Conservation (phyloP, 2,797 vertebrate genomes). For the Sebastes steindachneri region DNA sequence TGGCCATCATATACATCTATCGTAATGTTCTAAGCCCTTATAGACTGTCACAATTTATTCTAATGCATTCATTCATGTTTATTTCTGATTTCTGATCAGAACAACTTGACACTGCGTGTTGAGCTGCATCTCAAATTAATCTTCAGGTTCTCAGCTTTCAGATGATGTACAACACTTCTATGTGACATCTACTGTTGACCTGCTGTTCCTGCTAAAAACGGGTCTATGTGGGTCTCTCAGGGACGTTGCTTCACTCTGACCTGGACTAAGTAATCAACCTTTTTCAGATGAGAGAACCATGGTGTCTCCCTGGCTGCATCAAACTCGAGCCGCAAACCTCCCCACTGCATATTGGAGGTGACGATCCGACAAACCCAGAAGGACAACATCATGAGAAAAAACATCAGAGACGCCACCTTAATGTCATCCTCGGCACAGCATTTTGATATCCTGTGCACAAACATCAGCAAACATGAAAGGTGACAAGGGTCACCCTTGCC, state of each 20-base stretch:
- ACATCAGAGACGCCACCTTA: constrained; percentile 23
- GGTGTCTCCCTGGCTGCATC: background rate
- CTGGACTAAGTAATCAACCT: background rate
- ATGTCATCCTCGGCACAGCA: constrained; percentile 16
- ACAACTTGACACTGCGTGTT: too few species aligned
- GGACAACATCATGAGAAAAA: constrained; percentile 34
- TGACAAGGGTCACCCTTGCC: background rate
- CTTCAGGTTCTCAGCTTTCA: too few species aligned
- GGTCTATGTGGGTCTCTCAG: too few species aligned
- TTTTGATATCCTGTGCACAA: constrained; percentile 29
- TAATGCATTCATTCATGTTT: too few species aligned
- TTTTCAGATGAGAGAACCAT: background rate
- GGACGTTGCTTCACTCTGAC: background rate
- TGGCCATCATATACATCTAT: too few species aligned
- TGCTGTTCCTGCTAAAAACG: too few species aligned
- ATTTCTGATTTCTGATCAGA: too few species aligned
- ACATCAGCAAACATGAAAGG: constrained; percentile 18
- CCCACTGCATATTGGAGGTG: constrained; percentile 19
- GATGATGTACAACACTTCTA: too few species aligned
- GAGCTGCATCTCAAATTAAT: too few species aligned
- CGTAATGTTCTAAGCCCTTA: too few species aligned
- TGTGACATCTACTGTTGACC: too few species aligned
- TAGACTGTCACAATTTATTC: too few species aligned
- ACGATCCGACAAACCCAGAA: constrained; percentile 36
- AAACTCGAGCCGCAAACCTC: background rate